phyloP scores from a whole-genome alignment of 35 echinoderm and acorn worm genomes.

The Ophiothrix spiculata region DNA sequence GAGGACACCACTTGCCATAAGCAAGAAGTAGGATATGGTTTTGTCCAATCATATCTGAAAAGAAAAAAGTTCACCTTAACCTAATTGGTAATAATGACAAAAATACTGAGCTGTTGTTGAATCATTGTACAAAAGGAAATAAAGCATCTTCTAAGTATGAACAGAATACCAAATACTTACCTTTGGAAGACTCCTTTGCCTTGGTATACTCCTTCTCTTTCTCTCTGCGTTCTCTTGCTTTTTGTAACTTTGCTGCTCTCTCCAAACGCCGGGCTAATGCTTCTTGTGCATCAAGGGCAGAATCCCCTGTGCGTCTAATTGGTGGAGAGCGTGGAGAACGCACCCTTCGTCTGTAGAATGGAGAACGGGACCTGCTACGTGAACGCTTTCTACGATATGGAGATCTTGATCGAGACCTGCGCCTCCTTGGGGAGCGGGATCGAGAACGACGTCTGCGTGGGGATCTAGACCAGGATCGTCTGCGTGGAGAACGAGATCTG shows the following conservation, averaged over 20 bases:
- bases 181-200: slow-evolving; percentile 46
- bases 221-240: slow-evolving; percentile 66
- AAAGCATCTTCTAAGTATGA: too few relatives aligned
- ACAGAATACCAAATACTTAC: too few relatives aligned
- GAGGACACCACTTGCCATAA: too few relatives aligned
- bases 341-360: neutral
- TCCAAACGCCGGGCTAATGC: slow-evolving; percentile 73
- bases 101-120: too few relatives aligned
- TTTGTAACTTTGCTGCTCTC: slow-evolving; percentile 73
- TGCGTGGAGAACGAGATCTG: slow-evolving; percentile 9
- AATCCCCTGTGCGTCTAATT: slow-evolving; percentile 41
- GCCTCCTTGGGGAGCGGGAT: neutral
- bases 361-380: slow-evolving; percentile 13
- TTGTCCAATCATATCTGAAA: too few relatives aligned
- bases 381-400: slow-evolving; percentile 12
- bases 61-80: too few relatives aligned
- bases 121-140: too few relatives aligned
- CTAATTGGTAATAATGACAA: too few relatives aligned
- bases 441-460: neutral
- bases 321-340: neutral
- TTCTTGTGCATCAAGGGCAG: slow-evolving; percentile 94
- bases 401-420: neutral
- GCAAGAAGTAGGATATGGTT: too few relatives aligned
- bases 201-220: slow-evolving; percentile 46
- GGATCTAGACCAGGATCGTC: neutral